These are phyloP conservation scores for Threskiornis aethiopicus DNA, from an alignment of 2,797 vertebrate genomes.

Conservation along the genomic window DNA sequence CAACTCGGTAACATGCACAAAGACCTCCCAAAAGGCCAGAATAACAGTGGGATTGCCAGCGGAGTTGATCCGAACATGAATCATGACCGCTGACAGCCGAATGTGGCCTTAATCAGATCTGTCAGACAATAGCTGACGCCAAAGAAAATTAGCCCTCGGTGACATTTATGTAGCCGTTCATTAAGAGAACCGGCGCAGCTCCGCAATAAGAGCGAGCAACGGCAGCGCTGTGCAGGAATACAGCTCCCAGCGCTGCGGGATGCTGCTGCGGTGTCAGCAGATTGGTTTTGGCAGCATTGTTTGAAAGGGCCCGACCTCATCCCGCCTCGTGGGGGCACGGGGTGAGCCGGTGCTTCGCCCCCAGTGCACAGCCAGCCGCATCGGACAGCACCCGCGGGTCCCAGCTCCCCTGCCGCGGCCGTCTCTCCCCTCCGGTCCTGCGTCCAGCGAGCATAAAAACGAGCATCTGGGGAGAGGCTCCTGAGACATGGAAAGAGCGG, in stretches of 20 bases:
- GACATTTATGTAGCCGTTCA: background rate
- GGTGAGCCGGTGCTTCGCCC: background rate
- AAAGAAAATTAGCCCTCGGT: background rate
- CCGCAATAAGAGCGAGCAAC: accelerated
- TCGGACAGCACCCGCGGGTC: accelerated
- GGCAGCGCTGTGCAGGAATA: background rate
- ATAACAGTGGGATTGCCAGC: accelerated
- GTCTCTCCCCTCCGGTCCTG: background rate
- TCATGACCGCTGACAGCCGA: background rate
- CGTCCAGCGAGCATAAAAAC: background rate
- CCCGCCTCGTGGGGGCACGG: background rate
- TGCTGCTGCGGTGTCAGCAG: background rate
- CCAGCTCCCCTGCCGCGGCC: background rate
- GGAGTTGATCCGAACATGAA: background rate
- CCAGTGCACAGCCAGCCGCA: accelerated
- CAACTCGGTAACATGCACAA: accelerated
- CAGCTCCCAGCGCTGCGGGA: background rate
- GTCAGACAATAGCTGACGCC: constrained; percentile 24
- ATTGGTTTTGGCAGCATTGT: background rate
- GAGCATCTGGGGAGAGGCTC: background rate
- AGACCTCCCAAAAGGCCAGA: background rate
- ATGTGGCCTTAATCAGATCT: background rate
- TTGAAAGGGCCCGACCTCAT: background rate
- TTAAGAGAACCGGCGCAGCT: background rate
- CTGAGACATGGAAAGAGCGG: background rate